Percentiles rank a stretch among this genome's conserved stretches.
phyloP scores from a whole-genome alignment of 2,797 vertebrate genomes.

The Perodicticus potto region DNA sequence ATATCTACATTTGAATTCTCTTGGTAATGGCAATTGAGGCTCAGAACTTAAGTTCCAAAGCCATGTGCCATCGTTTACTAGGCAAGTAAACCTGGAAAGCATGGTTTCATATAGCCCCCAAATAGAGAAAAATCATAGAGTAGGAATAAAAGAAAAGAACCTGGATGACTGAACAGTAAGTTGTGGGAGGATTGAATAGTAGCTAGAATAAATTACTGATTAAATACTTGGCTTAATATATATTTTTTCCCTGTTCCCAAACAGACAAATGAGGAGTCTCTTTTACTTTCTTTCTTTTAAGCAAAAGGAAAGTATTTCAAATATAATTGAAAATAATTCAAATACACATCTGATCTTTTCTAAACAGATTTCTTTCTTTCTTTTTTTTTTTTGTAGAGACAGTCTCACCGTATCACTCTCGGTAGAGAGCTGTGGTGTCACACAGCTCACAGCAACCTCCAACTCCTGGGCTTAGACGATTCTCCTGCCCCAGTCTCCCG shows the following conservation, averaged over 20 bases:
- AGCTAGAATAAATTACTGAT: neutral
- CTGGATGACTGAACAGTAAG: neutral
- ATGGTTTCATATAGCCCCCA: neutral
- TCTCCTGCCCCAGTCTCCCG: too few species aligned
- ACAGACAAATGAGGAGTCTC: constrained; percentile 8
- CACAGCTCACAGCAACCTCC: too few species aligned
- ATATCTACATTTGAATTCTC: constrained; percentile 1
- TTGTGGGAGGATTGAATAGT: neutral
- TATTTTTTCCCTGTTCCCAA: neutral
- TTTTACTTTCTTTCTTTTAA: constrained; percentile 33
- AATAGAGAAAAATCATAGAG: constrained; percentile 20
- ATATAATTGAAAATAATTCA: neutral
- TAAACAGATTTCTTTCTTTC: too few species aligned
- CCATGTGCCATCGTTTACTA: neutral
- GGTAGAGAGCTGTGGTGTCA: too few species aligned
- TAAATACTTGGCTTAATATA: neutral
- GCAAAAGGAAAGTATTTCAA: neutral
- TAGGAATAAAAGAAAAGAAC: constrained; percentile 24
- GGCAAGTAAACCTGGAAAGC: constrained; percentile 39
- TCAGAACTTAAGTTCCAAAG: constrained; percentile 43
- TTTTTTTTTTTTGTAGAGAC: too few species aligned
- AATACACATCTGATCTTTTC: neutral
- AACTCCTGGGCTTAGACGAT: too few species aligned
- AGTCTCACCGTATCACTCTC: too few species aligned
- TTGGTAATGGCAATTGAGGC: neutral